phyloP scores from a whole-genome alignment of 2,797 vertebrate genomes.

The Fistularia tabacaria region DNA sequence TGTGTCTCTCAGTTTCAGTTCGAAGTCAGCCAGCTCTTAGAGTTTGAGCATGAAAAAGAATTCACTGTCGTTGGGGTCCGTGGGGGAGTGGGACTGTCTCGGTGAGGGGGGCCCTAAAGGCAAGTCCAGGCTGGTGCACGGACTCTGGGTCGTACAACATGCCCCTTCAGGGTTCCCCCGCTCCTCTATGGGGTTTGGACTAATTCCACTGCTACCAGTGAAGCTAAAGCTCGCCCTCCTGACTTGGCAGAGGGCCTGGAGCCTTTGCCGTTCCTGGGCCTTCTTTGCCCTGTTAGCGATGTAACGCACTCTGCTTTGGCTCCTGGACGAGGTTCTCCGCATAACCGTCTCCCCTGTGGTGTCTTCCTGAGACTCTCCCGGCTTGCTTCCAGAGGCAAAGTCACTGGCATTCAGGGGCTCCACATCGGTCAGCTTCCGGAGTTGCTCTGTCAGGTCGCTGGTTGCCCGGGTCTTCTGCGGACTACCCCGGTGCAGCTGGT shows the following conservation, averaged over 20 bases:
- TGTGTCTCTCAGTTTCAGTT: conserved; percentile 40
- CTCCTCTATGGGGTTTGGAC: conserved; percentile 81
- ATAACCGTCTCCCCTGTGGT: conserved; percentile 67
- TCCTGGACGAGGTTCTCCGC: conserved; percentile 85
- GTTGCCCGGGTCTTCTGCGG: conserved; percentile 4
- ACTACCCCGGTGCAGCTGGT: conserved; percentile 51
- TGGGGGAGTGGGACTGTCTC: conserved; percentile 30
- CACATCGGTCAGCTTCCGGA: conserved; percentile 81
- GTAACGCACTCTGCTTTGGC: conserved; percentile 90
- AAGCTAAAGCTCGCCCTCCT: conserved; percentile 40
- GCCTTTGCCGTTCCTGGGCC: conserved; percentile 86
- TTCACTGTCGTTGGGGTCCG: conserved; percentile 67
- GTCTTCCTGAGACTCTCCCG: conserved; percentile 29
- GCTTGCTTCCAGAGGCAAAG: conserved; percentile 40
- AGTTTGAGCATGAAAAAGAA: conserved; percentile 82
- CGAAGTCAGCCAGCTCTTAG: conserved; percentile 52
- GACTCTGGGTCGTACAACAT: conserved; percentile 78
- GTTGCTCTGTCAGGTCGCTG: conserved; percentile 80
- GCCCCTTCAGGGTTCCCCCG: conserved; percentile 90
- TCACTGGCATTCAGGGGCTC: conserved; percentile 71
- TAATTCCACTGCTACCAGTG: conserved; percentile 21
- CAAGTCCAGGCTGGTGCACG: conserved; percentile 71
- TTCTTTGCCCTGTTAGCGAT: conserved; percentile 89
- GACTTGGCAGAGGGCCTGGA: conserved; percentile 70
- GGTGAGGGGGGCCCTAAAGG: conserved; percentile 51